Evolutionary conservation across 2,113 vertebrate species (phyloP).

Genomic region (Laticauda laticaudata): DNA sequence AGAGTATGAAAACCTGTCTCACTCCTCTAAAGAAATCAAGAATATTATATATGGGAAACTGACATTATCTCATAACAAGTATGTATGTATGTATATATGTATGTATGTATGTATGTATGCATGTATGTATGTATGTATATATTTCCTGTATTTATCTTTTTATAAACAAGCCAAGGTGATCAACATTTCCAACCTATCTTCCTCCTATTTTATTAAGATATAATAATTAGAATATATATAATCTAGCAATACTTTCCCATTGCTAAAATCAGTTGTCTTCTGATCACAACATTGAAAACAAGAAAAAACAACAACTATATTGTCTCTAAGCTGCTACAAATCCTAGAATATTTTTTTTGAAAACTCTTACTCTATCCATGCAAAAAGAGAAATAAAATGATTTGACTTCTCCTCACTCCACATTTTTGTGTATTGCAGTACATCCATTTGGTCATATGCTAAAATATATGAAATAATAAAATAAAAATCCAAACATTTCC

Average conservation of each 20-base stretch:
- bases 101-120: too few species aligned
- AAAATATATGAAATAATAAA: not conserved
- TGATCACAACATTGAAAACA: not conserved
- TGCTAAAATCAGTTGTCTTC: not conserved
- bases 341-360: not conserved
- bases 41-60: not conserved
- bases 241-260: not conserved
- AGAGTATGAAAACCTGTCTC: not conserved
- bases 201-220: not conserved
- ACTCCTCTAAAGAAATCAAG: not conserved
- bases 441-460: not conserved
- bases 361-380: not conserved
- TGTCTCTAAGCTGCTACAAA: not conserved
- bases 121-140: too few species aligned
- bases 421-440: not conserved
- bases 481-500: not conserved
- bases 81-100: too few species aligned
- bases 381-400: not conserved
- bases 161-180: not conserved
- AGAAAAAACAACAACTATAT: not conserved
- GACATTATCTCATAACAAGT: not conserved
- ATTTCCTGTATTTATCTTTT: not conserved
- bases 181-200: not conserved
- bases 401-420: not conserved
- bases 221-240: not conserved